A percentile compares a stretch with the other conserved stretches of the same genome.
Evolutionary conservation across 2,113 vertebrate genomes (phyloP).

Genomic region (Aleadryas rufinucha): DNA sequence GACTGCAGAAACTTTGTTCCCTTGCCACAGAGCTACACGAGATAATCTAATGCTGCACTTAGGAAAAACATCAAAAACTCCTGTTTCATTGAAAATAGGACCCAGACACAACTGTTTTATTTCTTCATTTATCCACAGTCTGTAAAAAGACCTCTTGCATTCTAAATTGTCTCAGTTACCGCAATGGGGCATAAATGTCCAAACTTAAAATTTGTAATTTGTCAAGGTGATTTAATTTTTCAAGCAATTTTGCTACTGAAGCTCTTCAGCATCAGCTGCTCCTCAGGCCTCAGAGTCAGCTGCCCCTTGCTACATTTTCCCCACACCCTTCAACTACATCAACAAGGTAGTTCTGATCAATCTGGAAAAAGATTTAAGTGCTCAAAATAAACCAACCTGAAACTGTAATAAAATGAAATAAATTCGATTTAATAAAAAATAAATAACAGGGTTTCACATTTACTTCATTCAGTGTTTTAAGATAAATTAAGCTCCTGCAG

Average conservation of each 20-base stretch:
- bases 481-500: not conserved
- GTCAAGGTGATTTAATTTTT: not conserved
- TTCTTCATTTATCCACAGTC: not conserved
- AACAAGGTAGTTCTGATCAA: not conserved
- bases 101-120: not conserved
- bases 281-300: not conserved
- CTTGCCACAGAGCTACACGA: not conserved
- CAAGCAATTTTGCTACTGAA: not conserved
- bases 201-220: not conserved
- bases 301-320: not conserved
- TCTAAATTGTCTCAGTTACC: not conserved
- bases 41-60: not conserved
- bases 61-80: not conserved
- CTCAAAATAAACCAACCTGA: not conserved
- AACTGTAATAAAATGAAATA: not conserved
- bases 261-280: not conserved
- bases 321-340: not conserved
- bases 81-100: not conserved
- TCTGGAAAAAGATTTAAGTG: not conserved
- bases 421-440: not conserved
- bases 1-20: constrained; percentile 20
- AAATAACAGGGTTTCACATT: not conserved
- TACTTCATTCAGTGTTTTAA: not conserved
- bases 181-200: not conserved
- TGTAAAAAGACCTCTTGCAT: not conserved